Conservation (phyloP, 2,888 invertebrate genomes). For the Lithophane socia region DNA sequence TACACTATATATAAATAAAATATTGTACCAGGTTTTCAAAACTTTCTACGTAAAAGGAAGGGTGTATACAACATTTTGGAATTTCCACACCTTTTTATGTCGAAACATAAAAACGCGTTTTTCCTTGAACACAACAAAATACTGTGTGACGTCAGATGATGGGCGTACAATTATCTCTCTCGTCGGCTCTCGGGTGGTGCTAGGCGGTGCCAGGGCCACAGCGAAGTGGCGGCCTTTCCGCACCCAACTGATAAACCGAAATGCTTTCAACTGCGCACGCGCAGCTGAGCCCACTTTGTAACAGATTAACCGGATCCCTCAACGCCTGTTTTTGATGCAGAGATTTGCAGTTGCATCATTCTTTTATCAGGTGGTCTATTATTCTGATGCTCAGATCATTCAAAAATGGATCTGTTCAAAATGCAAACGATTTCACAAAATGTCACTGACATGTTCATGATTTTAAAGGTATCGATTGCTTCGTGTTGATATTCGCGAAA, state of each 20-base stretch:
- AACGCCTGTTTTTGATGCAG: slow-evolving; percentile 22
- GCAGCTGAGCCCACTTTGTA: slow-evolving; percentile 71
- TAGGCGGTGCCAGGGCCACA: slow-evolving; percentile 83
- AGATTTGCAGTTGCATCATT: slow-evolving; percentile 41
- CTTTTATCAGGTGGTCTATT: slow-evolving; percentile 18
- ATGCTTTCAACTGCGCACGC: slow-evolving; percentile 79
- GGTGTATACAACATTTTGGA: slow-evolving; percentile 39
- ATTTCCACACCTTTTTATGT: slow-evolving; percentile 59
- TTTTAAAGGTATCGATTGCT: slow-evolving; percentile 60
- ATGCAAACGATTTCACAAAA: slow-evolving; percentile 1
- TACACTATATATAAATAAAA: not conserved
- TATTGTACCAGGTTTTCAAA: slow-evolving; percentile 1
- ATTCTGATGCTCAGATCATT: not conserved
- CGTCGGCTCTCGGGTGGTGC: slow-evolving; percentile 73
- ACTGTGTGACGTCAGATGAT: slow-evolving; percentile 69
- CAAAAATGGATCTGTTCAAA: not conserved
- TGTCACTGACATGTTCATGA: slow-evolving; percentile 25
- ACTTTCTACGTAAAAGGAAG: slow-evolving; percentile 43
- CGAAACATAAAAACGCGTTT: slow-evolving; percentile 57
- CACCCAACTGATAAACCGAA: slow-evolving; percentile 80
- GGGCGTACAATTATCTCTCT: slow-evolving; percentile 83
- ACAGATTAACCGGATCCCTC: slow-evolving; percentile 65
- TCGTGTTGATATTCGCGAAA: slow-evolving; percentile 72
- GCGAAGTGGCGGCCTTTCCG: slow-evolving; percentile 77
- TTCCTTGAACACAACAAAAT: slow-evolving; percentile 66